phyloP scores from a whole-genome alignment of 2,888 invertebrate species.

The Esperia sulphurella region DNA sequence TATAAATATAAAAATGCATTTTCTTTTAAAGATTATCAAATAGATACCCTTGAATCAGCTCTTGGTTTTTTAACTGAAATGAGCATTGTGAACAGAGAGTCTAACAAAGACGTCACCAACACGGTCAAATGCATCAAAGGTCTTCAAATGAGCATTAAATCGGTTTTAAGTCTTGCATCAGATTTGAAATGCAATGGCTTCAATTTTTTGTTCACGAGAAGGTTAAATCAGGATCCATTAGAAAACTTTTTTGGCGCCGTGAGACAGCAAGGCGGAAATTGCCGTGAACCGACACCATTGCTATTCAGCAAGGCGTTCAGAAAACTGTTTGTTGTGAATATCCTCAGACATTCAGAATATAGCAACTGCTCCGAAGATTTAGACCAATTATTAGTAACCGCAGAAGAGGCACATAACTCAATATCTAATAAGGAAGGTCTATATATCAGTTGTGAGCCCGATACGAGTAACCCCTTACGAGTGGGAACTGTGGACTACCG shows the following conservation, averaged over 20 bases:
- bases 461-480: background rate
- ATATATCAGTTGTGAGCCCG: too few species aligned
- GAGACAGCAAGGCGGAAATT: slow-evolving; percentile 5
- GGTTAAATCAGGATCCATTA: slow-evolving; percentile 6
- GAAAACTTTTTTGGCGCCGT: slow-evolving; percentile 6
- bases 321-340: slow-evolving; percentile 5
- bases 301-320: slow-evolving; percentile 7
- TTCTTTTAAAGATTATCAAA: background rate
- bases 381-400: background rate
- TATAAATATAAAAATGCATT: background rate
- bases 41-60: background rate
- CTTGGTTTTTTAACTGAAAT: slow-evolving; percentile 3
- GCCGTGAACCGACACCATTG: slow-evolving; percentile 7
- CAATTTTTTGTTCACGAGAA: slow-evolving; percentile 4
- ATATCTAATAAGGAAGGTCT: too few species aligned
- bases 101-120: slow-evolving; percentile 5
- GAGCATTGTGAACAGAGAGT: background rate
- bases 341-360: slow-evolving; percentile 4
- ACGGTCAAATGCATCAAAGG: slow-evolving; percentile 6
- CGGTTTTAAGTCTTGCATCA: slow-evolving; percentile 1
- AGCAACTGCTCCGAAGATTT: slow-evolving; percentile 6
- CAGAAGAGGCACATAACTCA: background rate
- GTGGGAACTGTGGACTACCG: slow-evolving; percentile 9
- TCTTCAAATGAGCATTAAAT: slow-evolving; percentile 6
- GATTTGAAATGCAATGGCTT: background rate